These are phyloP conservation scores for Erebia aethiops DNA, from an alignment of 2,888 invertebrate genomes.

Conservation along the genomic window DNA sequence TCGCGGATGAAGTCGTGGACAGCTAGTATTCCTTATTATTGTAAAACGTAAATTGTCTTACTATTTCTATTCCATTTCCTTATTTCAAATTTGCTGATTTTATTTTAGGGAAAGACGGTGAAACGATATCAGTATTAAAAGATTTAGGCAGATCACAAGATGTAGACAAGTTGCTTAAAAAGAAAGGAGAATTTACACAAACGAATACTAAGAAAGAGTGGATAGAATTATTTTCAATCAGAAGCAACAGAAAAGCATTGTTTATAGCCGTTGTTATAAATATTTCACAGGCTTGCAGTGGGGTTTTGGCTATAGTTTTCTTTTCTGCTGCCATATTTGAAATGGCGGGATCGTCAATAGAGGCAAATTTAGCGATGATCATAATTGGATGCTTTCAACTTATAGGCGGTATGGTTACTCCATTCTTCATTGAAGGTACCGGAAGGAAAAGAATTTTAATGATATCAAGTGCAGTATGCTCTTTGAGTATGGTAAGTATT, in stretches of 20 bases:
- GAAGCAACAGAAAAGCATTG: constrained; percentile 54
- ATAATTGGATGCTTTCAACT: constrained; percentile 55
- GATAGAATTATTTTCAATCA: constrained; percentile 50
- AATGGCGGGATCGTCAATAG: constrained; percentile 51
- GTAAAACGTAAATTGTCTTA: too few species aligned
- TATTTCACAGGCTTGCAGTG: constrained; percentile 55
- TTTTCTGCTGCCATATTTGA: constrained; percentile 56
- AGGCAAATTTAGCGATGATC: constrained; percentile 55
- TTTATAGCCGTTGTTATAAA: constrained; percentile 50
- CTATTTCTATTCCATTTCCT: too few species aligned
- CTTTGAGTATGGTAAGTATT: constrained; percentile 55
- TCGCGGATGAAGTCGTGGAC: too few species aligned
- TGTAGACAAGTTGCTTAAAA: constrained; percentile 43
- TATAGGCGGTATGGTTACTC: constrained; percentile 49
- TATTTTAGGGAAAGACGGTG: constrained; percentile 45
- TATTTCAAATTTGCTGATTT: too few species aligned
- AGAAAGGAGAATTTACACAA: constrained; percentile 40
- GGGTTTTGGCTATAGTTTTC: constrained; percentile 50
- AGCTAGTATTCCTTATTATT: too few species aligned
- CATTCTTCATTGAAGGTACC: constrained; percentile 55
- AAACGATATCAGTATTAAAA: constrained; percentile 45
- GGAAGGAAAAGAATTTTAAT: constrained; percentile 55
- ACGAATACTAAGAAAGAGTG: constrained; percentile 41
- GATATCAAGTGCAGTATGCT: constrained; percentile 51
- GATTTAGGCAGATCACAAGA: constrained; percentile 53